These are phyloP conservation scores for Acanthosepion esculentum DNA, from an alignment of 2,888 invertebrate species.

Conservation along the genomic window DNA sequence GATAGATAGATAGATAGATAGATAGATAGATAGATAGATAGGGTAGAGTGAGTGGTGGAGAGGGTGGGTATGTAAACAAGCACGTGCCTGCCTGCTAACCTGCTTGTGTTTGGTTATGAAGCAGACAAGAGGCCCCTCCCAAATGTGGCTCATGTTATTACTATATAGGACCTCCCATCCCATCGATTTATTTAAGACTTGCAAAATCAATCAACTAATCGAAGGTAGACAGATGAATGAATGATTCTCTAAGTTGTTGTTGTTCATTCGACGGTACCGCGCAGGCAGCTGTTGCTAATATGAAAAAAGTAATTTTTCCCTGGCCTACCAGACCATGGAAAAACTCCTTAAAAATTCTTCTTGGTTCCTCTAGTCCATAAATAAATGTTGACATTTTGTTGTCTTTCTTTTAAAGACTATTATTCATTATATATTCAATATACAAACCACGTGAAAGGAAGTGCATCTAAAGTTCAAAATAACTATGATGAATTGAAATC, in stretches of 20 bases:
- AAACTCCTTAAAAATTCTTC: background rate
- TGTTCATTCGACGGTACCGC: background rate
- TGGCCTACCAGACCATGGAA: background rate
- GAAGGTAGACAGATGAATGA: conserved; percentile 45
- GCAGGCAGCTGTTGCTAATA: conserved; percentile 16
- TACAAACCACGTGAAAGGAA: background rate
- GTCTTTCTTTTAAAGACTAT: background rate
- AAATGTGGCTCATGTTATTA: conserved; percentile 35
- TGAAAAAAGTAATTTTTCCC: background rate
- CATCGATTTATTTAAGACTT: conserved; percentile 35
- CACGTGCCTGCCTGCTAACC: background rate
- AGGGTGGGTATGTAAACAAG: background rate
- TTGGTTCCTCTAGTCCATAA: background rate
- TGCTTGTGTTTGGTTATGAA: conserved; percentile 23
- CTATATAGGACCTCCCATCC: conserved; percentile 44
- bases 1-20: too few species aligned
- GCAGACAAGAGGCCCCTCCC: background rate
- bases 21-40: too few species aligned
- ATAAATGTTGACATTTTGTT: background rate
- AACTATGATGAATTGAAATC: too few species aligned
- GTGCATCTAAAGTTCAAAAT: background rate
- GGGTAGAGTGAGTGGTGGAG: background rate
- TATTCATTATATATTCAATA: background rate
- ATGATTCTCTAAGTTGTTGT: background rate
- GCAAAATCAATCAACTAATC: conserved; percentile 44